Conservation (phyloP, 2,113 vertebrate species). For the Cynopterus brachyotis region DNA sequence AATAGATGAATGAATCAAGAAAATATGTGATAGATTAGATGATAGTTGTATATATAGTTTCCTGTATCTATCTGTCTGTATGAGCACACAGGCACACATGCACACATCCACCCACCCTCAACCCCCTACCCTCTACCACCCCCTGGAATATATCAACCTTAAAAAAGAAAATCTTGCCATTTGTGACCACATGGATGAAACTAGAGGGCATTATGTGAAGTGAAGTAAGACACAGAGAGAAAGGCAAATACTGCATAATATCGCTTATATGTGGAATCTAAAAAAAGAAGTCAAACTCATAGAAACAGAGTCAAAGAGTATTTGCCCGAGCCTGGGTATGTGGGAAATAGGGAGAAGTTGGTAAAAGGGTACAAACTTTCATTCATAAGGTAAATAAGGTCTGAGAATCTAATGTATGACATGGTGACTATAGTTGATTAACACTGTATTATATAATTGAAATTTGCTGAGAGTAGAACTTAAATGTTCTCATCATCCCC, state of each 20-base stretch:
- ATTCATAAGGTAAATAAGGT: neutral
- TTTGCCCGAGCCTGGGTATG: neutral
- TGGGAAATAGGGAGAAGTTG: too few species aligned
- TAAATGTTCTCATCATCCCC: neutral
- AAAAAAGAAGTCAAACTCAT: neutral
- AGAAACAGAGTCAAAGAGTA: neutral
- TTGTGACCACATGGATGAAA: neutral
- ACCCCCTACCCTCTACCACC: neutral
- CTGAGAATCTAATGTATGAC: neutral
- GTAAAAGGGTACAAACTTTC: neutral
- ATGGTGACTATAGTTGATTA: neutral
- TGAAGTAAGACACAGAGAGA: neutral
- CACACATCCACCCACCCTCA: neutral
- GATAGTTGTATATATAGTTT: neutral
- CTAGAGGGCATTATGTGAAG: neutral
- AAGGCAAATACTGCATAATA: neutral
- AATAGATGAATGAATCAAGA: neutral
- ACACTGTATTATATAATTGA: neutral
- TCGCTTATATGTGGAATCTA: neutral
- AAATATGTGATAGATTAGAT: neutral
- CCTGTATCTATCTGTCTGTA: neutral
- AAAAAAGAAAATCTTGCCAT: neutral
- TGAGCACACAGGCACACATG: neutral
- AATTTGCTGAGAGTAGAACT: neutral
- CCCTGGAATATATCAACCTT: neutral